phyloP scores from a whole-genome alignment of 2,888 invertebrate species.

The Eretmocerus hayati region DNA sequence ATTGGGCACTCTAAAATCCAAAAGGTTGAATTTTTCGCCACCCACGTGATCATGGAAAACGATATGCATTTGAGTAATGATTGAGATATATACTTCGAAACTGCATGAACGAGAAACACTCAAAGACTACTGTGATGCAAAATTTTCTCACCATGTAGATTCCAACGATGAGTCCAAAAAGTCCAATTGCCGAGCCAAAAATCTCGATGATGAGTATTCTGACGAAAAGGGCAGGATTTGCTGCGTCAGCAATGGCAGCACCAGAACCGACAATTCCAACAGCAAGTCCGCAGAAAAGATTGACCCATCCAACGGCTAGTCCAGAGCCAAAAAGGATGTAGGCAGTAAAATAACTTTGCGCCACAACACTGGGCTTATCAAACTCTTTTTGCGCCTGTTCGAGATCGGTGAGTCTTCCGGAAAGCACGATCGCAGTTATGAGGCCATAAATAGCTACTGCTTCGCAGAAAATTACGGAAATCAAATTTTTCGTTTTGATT shows the following conservation, averaged over 20 bases:
- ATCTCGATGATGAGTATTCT: slow-evolving; percentile 98
- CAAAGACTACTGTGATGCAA: too few species aligned
- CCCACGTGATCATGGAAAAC: too few species aligned
- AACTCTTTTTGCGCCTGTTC: slow-evolving; percentile 22
- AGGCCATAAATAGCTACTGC: slow-evolving; percentile 99
- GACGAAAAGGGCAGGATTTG: slow-evolving; percentile 91
- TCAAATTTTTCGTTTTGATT: slow-evolving; percentile 98
- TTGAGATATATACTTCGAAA: too few species aligned
- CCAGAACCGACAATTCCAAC: slow-evolving; percentile 98
- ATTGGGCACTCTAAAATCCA: too few species aligned
- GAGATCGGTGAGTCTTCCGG: slow-evolving; percentile 68
- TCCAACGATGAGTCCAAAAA: slow-evolving; percentile 97
- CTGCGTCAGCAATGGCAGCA: slow-evolving; percentile 96
- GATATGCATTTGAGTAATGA: too few species aligned
- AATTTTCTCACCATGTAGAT: slow-evolving; percentile 81
- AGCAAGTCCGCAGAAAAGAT: slow-evolving; percentile 91
- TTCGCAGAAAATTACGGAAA: slow-evolving; percentile 99
- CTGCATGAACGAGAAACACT: too few species aligned
- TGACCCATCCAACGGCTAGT: slow-evolving; percentile 88
- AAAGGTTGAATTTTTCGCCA: too few species aligned
- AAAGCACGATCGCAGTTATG: slow-evolving; percentile 95
- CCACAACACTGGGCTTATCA: slow-evolving; percentile 43
- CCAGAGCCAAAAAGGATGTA: slow-evolving; percentile 96
- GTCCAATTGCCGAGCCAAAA: slow-evolving; percentile 97
- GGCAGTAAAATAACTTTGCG: slow-evolving; percentile 75